A percentile compares a stretch with the other conserved stretches of the same genome.
Conservation (phyloP, 2,113 vertebrate genomes). For the Chionodraco myersi region DNA sequence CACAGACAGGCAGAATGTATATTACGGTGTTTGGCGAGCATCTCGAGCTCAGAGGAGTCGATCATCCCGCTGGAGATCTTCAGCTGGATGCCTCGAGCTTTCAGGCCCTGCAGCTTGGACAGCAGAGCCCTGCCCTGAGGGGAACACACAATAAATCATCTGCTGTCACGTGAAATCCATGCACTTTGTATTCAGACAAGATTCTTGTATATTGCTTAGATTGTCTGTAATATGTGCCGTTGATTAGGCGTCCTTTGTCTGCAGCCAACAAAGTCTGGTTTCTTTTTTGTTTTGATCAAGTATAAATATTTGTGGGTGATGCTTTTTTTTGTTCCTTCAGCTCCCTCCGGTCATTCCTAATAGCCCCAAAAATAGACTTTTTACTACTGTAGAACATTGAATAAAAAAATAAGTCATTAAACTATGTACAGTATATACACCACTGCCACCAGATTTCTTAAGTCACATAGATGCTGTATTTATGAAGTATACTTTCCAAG, state of each 20-base stretch:
- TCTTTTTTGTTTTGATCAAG: constrained; percentile 16
- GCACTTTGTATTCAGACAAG: neutral
- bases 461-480: neutral
- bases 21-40: constrained; percentile 57
- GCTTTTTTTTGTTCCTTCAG: neutral
- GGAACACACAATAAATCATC: constrained; percentile 33
- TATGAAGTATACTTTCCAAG: neutral
- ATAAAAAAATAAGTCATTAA: neutral
- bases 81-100: constrained; percentile 73
- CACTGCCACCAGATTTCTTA: too few species aligned
- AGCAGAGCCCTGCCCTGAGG: constrained; percentile 79
- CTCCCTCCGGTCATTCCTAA: neutral
- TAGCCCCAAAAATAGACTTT: neutral
- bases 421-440: neutral
- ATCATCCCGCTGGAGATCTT: constrained; percentile 79
- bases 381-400: neutral
- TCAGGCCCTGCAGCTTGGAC: constrained; percentile 75
- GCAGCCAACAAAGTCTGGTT: neutral
- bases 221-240: neutral
- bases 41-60: constrained; percentile 73
- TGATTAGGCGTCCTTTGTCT: neutral
- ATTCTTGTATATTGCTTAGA: neutral
- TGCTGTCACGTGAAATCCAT: constrained; percentile 4
- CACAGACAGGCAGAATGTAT: constrained; percentile 10
- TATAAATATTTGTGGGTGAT: neutral